Base-by-base conservation (phyloP, 2,888 invertebrate species). In the Conops quadrifasciatus region DNA sequence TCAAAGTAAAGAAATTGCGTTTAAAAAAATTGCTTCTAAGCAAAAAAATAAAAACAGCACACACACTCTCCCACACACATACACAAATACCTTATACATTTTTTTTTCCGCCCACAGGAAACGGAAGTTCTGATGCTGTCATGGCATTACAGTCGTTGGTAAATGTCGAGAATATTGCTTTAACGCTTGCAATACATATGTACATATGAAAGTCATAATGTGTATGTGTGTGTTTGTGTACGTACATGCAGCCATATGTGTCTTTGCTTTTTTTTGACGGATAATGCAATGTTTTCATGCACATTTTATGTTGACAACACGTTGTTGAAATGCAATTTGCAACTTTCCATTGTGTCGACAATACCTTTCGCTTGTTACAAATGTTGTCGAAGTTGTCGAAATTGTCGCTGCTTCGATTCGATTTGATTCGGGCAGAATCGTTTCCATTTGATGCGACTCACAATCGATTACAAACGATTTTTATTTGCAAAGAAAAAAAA, bases 251-350 rank as follows among this genome's bases (percentile, higher is more conserved):
- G n/a, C n/a, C n/a, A n/a, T n/a, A n/a, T 45, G 67, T 26, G 67
- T 30, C 19, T 13, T 45, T 51, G 51, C 7, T 1, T 26, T 11
- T n/a, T n/a, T n/a, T n/a, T n/a, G n/a, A 24, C 16, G 2, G 26
- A 49, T 2, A 19, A n/a, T 13, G 21, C n/a, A 21, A 24, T 26
- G 63, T 43, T 13, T 45, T 36, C 36, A 16, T 13, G 15, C 19
- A 5, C 16, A 19, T 30, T 13, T n/a, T 51, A 30, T 56, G 67
- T n/a, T 66, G 43, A 36, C 53, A 66, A 45, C 56, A 43, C 28
- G 67, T 56, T 58, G 67, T 56, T 67, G 58, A 67, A 67, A 67
- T 67, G 67, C 67, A 67, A 67, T 67, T 67, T 43, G 16, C 67
- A 43, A 16, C 45, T 11, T 53, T 53, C 58, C 56, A 58, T 36